Evolutionary conservation across 2,888 invertebrate species (phyloP).

Genomic region (Julus scandinavius): DNA sequence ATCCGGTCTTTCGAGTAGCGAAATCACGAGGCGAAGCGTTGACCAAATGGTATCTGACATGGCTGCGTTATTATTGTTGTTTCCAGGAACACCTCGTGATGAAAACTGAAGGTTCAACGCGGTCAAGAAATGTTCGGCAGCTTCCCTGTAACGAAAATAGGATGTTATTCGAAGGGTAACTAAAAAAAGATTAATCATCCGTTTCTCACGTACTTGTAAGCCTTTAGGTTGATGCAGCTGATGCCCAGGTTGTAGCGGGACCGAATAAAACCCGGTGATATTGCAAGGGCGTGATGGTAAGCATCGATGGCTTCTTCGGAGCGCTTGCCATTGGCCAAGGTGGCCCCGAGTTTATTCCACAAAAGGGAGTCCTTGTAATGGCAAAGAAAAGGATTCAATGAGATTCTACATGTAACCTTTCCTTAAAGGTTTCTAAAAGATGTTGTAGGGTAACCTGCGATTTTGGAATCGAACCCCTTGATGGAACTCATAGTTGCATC

Average conservation of each 20-base stretch:
- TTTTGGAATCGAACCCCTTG: too few species aligned
- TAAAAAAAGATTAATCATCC: conserved; percentile 44
- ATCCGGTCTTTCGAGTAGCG: conserved; percentile 76
- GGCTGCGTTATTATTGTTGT: conserved; percentile 63
- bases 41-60: conserved; percentile 97
- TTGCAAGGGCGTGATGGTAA: conserved; percentile 87
- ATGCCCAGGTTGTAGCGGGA: conserved; percentile 98
- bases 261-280: conserved; percentile 95
- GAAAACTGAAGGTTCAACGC: conserved; percentile 92
- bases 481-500: too few species aligned
- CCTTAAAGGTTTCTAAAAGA: neutral
- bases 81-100: conserved; percentile 71
- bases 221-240: conserved; percentile 94
- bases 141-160: conserved; percentile 74
- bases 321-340: conserved; percentile 92
- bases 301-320: conserved; percentile 97
- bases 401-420: too few species aligned
- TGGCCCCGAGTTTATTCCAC: conserved; percentile 98
- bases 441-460: neutral
- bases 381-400: too few species aligned
- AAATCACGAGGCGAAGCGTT: conserved; percentile 86
- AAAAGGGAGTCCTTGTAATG: conserved; percentile 80
- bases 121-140: conserved; percentile 92
- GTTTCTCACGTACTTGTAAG: conserved; percentile 74
- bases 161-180: neutral